Conservation (phyloP, 2,797 vertebrate species). For the Lithobates sylvaticus region DNA sequence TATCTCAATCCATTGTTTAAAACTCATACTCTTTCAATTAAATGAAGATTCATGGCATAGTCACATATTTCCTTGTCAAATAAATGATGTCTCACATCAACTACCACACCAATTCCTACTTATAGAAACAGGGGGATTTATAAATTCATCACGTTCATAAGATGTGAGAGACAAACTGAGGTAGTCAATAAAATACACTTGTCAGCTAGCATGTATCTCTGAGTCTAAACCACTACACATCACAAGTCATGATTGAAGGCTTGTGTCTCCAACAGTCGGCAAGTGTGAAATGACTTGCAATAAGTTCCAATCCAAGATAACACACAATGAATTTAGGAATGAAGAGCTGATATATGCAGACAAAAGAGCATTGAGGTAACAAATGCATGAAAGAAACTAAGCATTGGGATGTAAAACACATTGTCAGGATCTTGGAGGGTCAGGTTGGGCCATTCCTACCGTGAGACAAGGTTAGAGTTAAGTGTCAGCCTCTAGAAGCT, state of each 20-base stretch:
- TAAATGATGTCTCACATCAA: constrained; percentile 89
- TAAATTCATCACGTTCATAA: constrained; percentile 89
- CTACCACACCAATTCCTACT: constrained; percentile 87
- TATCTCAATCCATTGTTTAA: constrained; percentile 80
- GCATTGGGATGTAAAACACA: background rate
- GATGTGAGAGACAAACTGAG: constrained; percentile 93
- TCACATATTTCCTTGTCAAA: constrained; percentile 86
- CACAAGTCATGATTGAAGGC: constrained; percentile 91
- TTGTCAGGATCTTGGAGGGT: no score
- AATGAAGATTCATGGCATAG: constrained; percentile 82
- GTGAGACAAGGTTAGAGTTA: no score
- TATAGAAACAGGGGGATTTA: constrained; percentile 84
- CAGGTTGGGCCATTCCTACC: no score
- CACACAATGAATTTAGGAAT: constrained; percentile 61
- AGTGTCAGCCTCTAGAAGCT: no score
- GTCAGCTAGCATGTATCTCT: constrained; percentile 78
- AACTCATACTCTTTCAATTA: constrained; percentile 88
- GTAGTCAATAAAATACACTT: constrained; percentile 93
- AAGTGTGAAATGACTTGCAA: constrained; percentile 72
- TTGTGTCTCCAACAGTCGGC: constrained; percentile 88
- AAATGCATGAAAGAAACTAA: constrained; percentile 9
- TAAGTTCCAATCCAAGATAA: constrained; percentile 62
- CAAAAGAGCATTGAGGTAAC: constrained; percentile 17
- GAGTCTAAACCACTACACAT: constrained; percentile 85
- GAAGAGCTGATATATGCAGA: constrained; percentile 10